Evolutionary conservation across 2,888 invertebrate genomes (phyloP), one percentile per base, ranked within the genome.

Genomic region (Melanostoma scalare): DNA sequence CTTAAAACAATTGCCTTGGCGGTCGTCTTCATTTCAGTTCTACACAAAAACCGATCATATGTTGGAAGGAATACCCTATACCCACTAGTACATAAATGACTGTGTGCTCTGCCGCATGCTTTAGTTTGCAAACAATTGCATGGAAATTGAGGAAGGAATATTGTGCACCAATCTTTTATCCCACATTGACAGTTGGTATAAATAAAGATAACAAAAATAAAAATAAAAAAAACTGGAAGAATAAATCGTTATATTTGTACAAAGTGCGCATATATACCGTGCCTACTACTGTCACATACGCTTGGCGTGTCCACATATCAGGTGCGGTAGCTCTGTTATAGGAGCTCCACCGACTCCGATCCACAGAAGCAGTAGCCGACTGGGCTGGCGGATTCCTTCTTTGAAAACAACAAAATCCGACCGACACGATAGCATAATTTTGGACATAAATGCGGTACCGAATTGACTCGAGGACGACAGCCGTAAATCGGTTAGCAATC

Each of bases 381-480:
- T n/a, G 6, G 31, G 31, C 36, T 61, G 72, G 60, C 55, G 55
- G 71, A 38, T 40, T 73, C 3, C 42, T 67, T 36, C 68, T 82
- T 82, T 78, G 77, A 73, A 69, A 58, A 56, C 46, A 60, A 56
- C 71, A 68, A 73, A 68, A 56, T 73, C 73, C 68, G 68, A 73
- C 73, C 60, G 69, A 58, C 36, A 42, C 72, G 73, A 82, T 82
- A 82, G 82, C 78, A 82, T 82, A 82, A 77, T 82, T 82, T 82
- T 82, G 82, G 82, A 82, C 82, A 82, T 78, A 82, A 82, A 82
- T 77, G 78, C 77, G 77, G 73, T 73, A 78, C 69, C 73, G 82
- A 82, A 77, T 78, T 82, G 82, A 78, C 77, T 78, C 44, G 82
- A 68, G 73, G 65, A 82, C 73, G 82, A 82, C 77, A 82, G 73